Base-by-base conservation (phyloP, 2,888 invertebrate species). In the Hyposoter dolosus region DNA sequence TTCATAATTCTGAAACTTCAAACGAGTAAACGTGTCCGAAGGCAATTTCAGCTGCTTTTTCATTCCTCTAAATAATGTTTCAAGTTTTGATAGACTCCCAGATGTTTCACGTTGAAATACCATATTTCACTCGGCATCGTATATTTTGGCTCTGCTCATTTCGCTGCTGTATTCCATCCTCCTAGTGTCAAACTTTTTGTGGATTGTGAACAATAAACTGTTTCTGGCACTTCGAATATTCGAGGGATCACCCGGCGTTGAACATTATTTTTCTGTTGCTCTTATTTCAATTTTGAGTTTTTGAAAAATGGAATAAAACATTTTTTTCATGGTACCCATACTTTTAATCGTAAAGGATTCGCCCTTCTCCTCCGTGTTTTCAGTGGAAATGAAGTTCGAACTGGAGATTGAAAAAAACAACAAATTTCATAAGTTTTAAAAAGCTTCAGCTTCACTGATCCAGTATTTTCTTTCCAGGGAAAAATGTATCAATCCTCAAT, bases 201-300 rank as follows among this genome's bases (percentile, higher is more conserved):
- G 47, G 56, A 23, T 72, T 63, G 35, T 82, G 32, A 66, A 78
- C 82, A 72, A 77, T 53, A 15, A 82, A 35, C 43, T 74, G 53
- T 77, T 83, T 74, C 76, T 77, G 77, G 74, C 83, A 83, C 83
- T 86, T 76, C 77, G 74, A 80, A 83, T 77, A 81, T 83, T 83
- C 45, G 86, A 83, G 81, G 86, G 86, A 86, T 86, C 86, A 86
- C 83, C 86, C 86, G 86, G 86, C 83, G 86, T 83, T 85, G 72
- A 80, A 80, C 80, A 9, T 40, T 60, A 77, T 76, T 69, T 65
- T 10, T 60, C 40, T 9, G n/a, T 77, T 7, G n/a, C n/a, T 66
- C 32, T n/a, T 1, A 19, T 76, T 47, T 47, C 50, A 56, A n/a
- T 28, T 19, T n/a, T 50, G 65, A 80, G 79, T 50, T 63, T 65